Evolutionary conservation across 2,888 invertebrate genomes (phyloP).

Genomic region (Mythimna pallens): DNA sequence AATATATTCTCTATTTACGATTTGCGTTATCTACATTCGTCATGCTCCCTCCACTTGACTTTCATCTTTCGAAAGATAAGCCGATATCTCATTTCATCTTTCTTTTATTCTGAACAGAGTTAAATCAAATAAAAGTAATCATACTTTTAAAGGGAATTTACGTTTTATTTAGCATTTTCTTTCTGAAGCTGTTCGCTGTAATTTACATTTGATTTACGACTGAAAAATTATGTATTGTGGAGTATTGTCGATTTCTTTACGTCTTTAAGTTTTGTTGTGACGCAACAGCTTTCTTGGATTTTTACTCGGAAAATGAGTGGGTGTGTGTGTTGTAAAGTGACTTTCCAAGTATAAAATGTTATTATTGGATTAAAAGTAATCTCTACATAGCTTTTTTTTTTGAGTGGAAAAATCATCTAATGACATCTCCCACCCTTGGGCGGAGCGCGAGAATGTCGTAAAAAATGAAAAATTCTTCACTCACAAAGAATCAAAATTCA

Average conservation of each 20-base stretch:
- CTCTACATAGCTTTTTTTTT: too few relatives aligned
- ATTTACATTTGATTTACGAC: constrained; percentile 40
- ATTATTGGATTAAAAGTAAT: too few relatives aligned
- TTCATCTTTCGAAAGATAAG: constrained; percentile 52
- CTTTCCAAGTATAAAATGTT: too few relatives aligned
- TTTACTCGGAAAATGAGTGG: too few relatives aligned
- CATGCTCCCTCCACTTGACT: constrained; percentile 23
- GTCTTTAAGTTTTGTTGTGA: neutral
- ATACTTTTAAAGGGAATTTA: constrained; percentile 51
- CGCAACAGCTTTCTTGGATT: neutral
- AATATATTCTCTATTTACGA: neutral
- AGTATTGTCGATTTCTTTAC: neutral
- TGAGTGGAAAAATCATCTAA: too few relatives aligned
- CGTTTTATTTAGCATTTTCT: constrained; percentile 42
- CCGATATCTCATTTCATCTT: constrained; percentile 50
- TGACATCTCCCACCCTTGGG: too few relatives aligned
- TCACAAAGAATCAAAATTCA: too few relatives aligned
- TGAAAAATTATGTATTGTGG: constrained; percentile 15
- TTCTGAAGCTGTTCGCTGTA: constrained; percentile 27
- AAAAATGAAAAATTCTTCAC: too few relatives aligned
- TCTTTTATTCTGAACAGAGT: constrained; percentile 23
- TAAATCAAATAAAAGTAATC: constrained; percentile 58
- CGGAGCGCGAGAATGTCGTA: too few relatives aligned
- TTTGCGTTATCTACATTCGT: constrained; percentile 1
- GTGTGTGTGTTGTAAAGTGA: too few relatives aligned